Percentiles rank a stretch among this genome's conserved stretches.
These are phyloP conservation scores for Eretmocerus hayati DNA, from an alignment of 2,888 invertebrate genomes.

Conservation along the genomic window DNA sequence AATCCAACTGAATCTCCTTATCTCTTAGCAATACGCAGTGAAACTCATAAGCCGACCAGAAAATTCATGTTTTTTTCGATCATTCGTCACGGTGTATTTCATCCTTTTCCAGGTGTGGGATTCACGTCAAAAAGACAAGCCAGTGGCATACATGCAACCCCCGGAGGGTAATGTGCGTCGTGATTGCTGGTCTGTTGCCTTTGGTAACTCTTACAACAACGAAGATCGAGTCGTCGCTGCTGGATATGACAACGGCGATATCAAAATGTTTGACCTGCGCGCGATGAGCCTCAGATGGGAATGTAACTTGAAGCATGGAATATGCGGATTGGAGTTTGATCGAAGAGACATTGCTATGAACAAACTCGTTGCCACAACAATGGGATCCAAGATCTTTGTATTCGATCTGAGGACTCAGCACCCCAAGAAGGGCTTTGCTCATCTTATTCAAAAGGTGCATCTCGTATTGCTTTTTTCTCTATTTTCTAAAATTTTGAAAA, in stretches of 20 bases:
- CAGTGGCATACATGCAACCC: slow-evolving; percentile 85
- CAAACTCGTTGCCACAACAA: slow-evolving; percentile 82
- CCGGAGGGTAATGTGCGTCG: slow-evolving; percentile 61
- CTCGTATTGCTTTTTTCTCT: no score
- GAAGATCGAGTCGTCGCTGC: slow-evolving; percentile 81
- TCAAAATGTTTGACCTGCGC: slow-evolving; percentile 87
- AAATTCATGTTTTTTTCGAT: no score
- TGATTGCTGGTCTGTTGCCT: slow-evolving; percentile 91
- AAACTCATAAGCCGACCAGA: no score
- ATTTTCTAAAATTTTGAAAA: no score
- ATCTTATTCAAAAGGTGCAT: slow-evolving; percentile 54
- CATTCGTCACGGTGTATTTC: no score
- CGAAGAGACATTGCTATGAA: slow-evolving; percentile 92
- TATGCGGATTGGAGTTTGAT: slow-evolving; percentile 85
- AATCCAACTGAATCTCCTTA: not conserved
- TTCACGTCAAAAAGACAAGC: slow-evolving; percentile 77
- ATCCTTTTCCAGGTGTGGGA: slow-evolving; percentile 81
- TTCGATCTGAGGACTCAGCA: slow-evolving; percentile 87
- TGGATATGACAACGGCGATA: slow-evolving; percentile 94
- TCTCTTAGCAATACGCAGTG: no score
- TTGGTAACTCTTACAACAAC: slow-evolving; percentile 84
- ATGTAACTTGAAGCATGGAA: slow-evolving; percentile 85
- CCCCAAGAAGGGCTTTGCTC: slow-evolving; percentile 76
- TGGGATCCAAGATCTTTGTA: slow-evolving; percentile 84
- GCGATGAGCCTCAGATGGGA: slow-evolving; percentile 84